These are phyloP conservation scores for Gymnosoma rotundatum DNA, from an alignment of 2,888 invertebrate species.

Conservation along the genomic window DNA sequence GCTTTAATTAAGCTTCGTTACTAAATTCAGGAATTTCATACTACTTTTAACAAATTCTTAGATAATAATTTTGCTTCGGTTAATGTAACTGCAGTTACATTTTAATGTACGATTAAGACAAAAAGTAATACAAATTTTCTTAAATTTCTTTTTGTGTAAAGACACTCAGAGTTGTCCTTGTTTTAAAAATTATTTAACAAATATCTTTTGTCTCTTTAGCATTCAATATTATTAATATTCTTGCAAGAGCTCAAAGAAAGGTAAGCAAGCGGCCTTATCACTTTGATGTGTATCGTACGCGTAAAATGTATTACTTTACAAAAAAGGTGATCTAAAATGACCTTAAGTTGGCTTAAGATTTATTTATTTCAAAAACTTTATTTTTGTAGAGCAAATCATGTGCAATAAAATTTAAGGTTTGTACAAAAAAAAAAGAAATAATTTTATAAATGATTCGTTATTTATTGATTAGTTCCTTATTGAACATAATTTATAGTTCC, in stretches of 20 bases:
- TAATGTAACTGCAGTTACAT: too few species aligned
- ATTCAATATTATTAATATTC: too few species aligned
- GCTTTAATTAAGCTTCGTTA: too few species aligned
- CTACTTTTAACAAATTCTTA: too few species aligned
- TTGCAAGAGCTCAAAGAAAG: not conserved
- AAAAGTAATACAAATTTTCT: too few species aligned
- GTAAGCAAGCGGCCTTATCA: not conserved
- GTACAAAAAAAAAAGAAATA: not conserved
- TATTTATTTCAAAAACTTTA: slow-evolving; percentile 56
- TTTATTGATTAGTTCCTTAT: slow-evolving; percentile 61
- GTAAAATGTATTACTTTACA: not conserved
- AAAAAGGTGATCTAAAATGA: slow-evolving; percentile 21
- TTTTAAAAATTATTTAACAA: too few species aligned
- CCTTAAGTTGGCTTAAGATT: slow-evolving; percentile 60
- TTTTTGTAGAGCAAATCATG: slow-evolving; percentile 23
- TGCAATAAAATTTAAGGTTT: slow-evolving; percentile 41
- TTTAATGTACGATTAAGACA: too few species aligned
- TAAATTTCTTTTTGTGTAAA: too few species aligned
- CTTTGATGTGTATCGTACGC: not conserved
- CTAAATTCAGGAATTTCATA: too few species aligned
- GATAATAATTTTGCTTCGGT: too few species aligned
- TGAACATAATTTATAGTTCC: slow-evolving; percentile 4
- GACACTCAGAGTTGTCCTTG: too few species aligned
- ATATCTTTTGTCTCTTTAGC: too few species aligned
- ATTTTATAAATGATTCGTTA: slow-evolving; percentile 18